Base-by-base conservation (phyloP, 2,888 invertebrate genomes). In the Dolichomitus sp. region DNA sequence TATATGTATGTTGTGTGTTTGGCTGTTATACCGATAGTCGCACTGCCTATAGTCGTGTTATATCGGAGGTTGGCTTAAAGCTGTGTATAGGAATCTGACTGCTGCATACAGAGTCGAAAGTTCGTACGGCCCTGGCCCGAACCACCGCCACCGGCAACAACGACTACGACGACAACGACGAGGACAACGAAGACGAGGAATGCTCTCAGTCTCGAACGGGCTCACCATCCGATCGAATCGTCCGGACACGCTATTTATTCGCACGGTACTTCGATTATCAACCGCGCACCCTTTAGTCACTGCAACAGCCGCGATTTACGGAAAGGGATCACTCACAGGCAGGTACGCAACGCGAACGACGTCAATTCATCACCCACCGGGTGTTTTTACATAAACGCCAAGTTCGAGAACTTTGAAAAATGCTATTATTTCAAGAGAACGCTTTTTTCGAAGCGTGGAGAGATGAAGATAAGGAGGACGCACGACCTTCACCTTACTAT, bases 141-240 rank as follows among this genome's bases (percentile, higher is more conserved):
- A 77, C 65, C 73, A 59, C 61, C 66, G 75, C 74, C 66, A 57
- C 79, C 79, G 66, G 69, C 33, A 30, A 74, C 76, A 65, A 65
- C 63, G 19, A 17, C 69, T 45, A 73, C 37, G 69, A 73, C 76
- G 72, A 77, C 70, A 23, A 77, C 66, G 63, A 73, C 65, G 66
- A 54, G 42, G 66, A 82, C 78, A 19, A 68, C 68, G 68, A 68
- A 83, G 80, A 81, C 81, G 85, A 77, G 69, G 81, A 82, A 74
- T 80, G 85, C 88, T 85, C 88, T 89, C 91, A 91, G 91, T 92
- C 88, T 87, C 81, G 87, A 87, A 86, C 87, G 86, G 82, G 79
- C 89, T 88, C 87, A 84, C 89, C 86, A 81, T 84, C 86, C 85
- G 87, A 86, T 84, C 86, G 85, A 84, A 77, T 79, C 81, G 79